These are phyloP conservation scores for Acyrthosiphon pisum DNA, from an alignment of 1,140 invertebrate genomes.

Conservation along the genomic window DNA sequence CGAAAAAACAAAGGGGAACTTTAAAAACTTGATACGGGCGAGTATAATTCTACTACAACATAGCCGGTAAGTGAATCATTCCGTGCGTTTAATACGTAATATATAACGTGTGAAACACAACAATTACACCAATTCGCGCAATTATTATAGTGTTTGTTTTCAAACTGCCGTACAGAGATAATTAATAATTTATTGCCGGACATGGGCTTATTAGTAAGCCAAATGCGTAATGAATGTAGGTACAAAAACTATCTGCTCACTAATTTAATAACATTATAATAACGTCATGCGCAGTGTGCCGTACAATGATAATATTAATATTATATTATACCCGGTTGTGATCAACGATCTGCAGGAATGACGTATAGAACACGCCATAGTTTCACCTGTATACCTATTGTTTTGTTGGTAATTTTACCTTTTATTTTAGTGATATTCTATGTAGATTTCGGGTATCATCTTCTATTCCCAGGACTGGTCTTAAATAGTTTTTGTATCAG, in stretches of 20 bases:
- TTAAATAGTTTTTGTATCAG: background rate
- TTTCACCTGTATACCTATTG: too few species aligned
- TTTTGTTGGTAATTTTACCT: too few species aligned
- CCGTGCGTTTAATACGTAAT: background rate
- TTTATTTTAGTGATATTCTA: background rate
- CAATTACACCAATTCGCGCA: background rate
- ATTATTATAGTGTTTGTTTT: conserved; percentile 4
- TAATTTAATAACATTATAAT: background rate
- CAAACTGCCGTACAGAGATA: background rate
- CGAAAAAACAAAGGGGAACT: background rate
- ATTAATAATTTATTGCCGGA: background rate
- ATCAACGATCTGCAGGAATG: too few species aligned
- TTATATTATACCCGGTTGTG: too few species aligned
- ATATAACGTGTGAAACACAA: background rate
- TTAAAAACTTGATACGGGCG: conserved; percentile 4
- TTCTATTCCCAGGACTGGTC: background rate
- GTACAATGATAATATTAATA: too few species aligned
- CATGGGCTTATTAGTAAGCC: background rate
- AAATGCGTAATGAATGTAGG: background rate
- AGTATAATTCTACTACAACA: background rate
- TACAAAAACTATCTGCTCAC: background rate
- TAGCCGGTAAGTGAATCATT: background rate
- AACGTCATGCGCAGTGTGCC: too few species aligned
- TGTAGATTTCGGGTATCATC: background rate
- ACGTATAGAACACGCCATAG: too few species aligned